phyloP scores from a whole-genome alignment of 2,888 invertebrate genomes.

The Cancer borealis region DNA sequence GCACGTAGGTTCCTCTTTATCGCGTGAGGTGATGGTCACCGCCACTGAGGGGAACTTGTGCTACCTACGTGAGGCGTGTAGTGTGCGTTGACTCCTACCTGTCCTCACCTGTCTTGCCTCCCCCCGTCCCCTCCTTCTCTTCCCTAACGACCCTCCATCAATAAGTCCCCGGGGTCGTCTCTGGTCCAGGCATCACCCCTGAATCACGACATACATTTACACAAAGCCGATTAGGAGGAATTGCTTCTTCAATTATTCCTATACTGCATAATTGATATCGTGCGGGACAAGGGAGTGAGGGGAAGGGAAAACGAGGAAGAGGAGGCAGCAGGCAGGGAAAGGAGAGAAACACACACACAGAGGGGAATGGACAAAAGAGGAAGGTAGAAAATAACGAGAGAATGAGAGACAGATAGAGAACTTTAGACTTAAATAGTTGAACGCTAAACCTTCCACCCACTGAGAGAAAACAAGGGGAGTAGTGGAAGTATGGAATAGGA shows the following conservation, averaged over 20 bases:
- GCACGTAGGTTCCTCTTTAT: neutral
- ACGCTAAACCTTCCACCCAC: neutral
- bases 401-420: neutral
- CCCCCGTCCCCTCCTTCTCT: neutral
- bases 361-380: neutral
- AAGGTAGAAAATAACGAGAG: neutral
- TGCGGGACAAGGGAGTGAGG: constrained; percentile 48
- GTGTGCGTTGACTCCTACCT: neutral
- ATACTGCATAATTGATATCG: constrained; percentile 72
- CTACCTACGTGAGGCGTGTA: neutral
- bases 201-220: constrained; percentile 62
- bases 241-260: constrained; percentile 69
- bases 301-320: neutral
- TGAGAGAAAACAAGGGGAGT: neutral
- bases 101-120: neutral
- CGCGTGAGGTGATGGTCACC: neutral
- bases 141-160: constrained; percentile 46
- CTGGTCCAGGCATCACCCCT: constrained; percentile 32
- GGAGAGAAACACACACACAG: neutral
- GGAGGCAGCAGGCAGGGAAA: neutral
- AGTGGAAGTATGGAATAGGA: neutral
- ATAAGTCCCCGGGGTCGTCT: constrained; percentile 48
- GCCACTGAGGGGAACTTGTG: neutral
- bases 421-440: neutral
- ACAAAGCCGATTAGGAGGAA: constrained; percentile 70